phyloP scores from a whole-genome alignment of 2,888 invertebrate genomes.

The Belgica antarctica region DNA sequence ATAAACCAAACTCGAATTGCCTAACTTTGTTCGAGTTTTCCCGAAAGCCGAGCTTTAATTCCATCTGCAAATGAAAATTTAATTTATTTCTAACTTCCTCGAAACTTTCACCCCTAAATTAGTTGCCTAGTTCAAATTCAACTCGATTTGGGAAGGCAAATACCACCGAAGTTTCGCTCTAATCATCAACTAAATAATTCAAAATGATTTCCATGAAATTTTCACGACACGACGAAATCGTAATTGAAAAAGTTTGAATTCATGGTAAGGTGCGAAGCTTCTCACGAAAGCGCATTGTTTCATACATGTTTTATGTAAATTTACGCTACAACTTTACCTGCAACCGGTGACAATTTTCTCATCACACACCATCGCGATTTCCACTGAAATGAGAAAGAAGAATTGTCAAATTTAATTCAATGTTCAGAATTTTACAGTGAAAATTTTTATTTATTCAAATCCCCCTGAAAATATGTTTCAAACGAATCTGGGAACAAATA shows the following conservation, averaged over 20 bases:
- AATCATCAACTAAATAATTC: constrained; percentile 1
- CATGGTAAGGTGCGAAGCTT: constrained; percentile 17
- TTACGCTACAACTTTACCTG: constrained; percentile 57
- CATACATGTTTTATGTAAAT: not conserved
- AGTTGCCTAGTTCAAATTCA: no score
- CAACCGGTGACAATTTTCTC: constrained; percentile 66
- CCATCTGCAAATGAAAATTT: not conserved
- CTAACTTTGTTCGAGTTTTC: no score
- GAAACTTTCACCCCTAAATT: no score
- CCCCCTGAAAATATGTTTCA: not conserved
- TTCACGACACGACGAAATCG: not conserved
- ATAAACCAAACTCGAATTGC: no score
- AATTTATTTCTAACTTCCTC: not conserved
- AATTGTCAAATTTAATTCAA: constrained; percentile 20
- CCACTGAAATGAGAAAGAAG: constrained; percentile 59
- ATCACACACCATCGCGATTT: constrained; percentile 66
- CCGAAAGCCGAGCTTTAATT: no score
- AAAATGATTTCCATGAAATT: no score
- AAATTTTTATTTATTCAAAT: constrained; percentile 10
- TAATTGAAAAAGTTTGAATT: constrained; percentile 23
- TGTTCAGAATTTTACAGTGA: not conserved
- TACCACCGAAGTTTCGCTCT: not conserved
- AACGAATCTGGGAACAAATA: not conserved
- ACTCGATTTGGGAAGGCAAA: no score
- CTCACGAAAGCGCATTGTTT: not conserved